Evolutionary conservation across 2,888 invertebrate genomes (phyloP), one percentile per base, ranked within the genome.

Genomic region (Hecatera dysodea): DNA sequence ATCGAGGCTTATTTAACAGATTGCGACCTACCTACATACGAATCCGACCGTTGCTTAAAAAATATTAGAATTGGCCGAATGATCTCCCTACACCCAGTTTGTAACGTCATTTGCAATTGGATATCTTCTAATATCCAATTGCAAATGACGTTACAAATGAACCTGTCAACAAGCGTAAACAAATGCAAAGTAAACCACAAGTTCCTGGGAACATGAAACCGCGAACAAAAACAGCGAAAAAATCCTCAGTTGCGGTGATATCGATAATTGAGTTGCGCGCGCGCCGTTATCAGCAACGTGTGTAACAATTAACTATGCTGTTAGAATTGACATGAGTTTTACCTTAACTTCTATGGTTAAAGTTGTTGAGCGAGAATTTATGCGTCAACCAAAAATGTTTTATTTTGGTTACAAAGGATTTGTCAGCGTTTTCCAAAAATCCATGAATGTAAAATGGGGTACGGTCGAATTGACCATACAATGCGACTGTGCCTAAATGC

Each of bases 281-380:
- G 72, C 73, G 52, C 73, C 64, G 78, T 85, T 85, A 85, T 85
- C 85, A 81, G 84, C 69, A 79, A 84, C 78, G 84, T 85, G 75
- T 83, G 80, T 83, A 82, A 84, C 74, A 84, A 84, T 84, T 84
- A 84, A 81, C 80, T 84, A 75, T 80, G 83, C 74, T 84, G 79
- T 84, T 68, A 70, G 69, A 57, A 59, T 63, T 74, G 80, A 83
- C 76, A 83, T 74, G 72, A 72, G 74, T 78, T 80, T 60, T 68
- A 68, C 72, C 29, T 69, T 56, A 36, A 64, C 48, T 56, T 72
- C 11, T 15, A 59, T 67, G 48, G 24, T 42, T 64, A 55, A 44
- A 24, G 52, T 63, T 72, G 59, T 62, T 66, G 55, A 61, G 52
- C 4, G 39, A 56, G 33, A 66, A 55, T 29, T 59, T 59, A 60